Evolutionary conservation across 2,797 vertebrate genomes (phyloP).

Genomic region (Sebastes umbrosus): DNA sequence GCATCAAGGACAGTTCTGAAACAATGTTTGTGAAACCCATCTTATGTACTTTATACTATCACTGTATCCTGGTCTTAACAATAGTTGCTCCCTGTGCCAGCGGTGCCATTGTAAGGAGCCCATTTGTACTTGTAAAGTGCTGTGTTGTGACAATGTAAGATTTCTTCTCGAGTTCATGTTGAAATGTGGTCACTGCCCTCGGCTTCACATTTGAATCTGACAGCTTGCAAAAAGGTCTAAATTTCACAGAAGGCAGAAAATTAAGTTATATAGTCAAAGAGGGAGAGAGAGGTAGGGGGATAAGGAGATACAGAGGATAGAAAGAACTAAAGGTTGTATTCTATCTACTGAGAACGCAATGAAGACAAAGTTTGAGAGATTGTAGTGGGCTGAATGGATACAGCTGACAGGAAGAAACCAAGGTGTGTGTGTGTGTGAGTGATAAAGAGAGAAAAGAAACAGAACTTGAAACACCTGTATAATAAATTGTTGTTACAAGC

Average conservation of each 20-base stretch:
- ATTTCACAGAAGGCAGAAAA: constrained; percentile 21
- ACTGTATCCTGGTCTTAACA: background rate
- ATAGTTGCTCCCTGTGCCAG: background rate
- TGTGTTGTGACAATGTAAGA: constrained; percentile 23
- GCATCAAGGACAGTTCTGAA: background rate
- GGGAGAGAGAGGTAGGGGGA: background rate
- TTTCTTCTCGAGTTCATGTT: background rate
- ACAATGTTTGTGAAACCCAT: constrained; percentile 2
- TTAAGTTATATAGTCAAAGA: constrained; percentile 6
- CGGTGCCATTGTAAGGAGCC: constrained; percentile 10
- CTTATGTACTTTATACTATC: background rate
- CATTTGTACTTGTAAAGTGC: constrained; percentile 19
- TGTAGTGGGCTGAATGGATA: background rate
- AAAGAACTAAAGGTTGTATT: background rate
- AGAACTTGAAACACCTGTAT: background rate
- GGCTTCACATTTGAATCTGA: constrained; percentile 20
- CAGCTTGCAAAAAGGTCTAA: constrained; percentile 3
- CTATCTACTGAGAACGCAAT: background rate
- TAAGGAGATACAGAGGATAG: background rate
- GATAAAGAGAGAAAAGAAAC: background rate
- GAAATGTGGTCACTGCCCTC: background rate
- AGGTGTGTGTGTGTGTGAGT: background rate
- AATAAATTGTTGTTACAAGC: background rate
- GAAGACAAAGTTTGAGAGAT: background rate
- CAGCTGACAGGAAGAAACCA: background rate